Base-by-base conservation (phyloP, 2,797 vertebrate genomes). In the Lerista edwardsae region DNA sequence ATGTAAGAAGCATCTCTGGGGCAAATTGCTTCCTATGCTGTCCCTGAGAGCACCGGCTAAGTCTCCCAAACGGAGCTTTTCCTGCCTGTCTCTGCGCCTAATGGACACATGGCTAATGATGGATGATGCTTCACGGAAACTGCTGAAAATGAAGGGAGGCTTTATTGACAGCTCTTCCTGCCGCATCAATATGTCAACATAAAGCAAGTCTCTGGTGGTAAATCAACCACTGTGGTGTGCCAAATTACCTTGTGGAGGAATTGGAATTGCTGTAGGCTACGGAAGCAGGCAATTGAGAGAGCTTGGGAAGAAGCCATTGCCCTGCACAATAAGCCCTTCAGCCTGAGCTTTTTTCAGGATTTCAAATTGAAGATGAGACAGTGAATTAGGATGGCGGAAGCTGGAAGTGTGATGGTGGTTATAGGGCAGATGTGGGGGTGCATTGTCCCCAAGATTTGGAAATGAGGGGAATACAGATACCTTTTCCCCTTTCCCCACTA, bases 161-260 rank as follows among this genome's bases (percentile, higher is more conserved):
- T 4, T 2, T 81, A 87, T 27, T 75, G 90, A 91, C 91, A 91
- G 84, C 11, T 87, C 91, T 89, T 89, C 27, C 88, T 81, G 44
- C 71, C n/a, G 9, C 11, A 81, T 51, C 88, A 31, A n/a, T 82
- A 67, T 71, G 86, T 80, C 90, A 89, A 39, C 47, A 59, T 84
- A 84, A 44, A 55, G 80, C 61, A 91, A 41, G 87, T 82, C 84
- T 92, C 82, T 62, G 68, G 80, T 82, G 87, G 81, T 88, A 91
- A 92, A 91, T 89, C 89, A 92, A 90, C 88, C 91, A 83, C 79
- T 57, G 73, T 73, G 47, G 86, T 87, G 86, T 62, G 90, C 87
- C 75, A 82, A 89, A 68, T 86, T 34, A 88, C 51, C 74, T 14
- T 86, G 80, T 79, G 84, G 86, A 92, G 80, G 89, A 92, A 85